Evolutionary conservation across 1,140 invertebrate species (phyloP).

Genomic region (Tetragnatha versicolor): DNA sequence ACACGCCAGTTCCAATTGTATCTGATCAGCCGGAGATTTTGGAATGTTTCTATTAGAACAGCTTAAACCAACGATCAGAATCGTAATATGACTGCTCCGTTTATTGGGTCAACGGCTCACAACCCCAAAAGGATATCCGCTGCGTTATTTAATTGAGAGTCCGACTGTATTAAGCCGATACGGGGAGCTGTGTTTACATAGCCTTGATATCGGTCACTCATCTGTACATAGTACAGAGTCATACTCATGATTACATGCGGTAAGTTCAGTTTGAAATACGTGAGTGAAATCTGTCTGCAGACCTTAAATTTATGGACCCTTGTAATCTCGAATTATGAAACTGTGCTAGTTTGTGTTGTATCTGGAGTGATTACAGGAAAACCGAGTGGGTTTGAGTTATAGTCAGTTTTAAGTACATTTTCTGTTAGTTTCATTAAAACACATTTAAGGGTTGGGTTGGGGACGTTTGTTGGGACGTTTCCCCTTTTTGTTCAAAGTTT

Average conservation of each 20-base stretch:
- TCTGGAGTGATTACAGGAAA: not conserved
- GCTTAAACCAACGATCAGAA: not conserved
- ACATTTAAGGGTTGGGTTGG: too few species aligned
- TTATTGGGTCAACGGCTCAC: slow-evolving; percentile 30
- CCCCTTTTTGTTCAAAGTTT: too few species aligned
- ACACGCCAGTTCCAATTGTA: not conserved
- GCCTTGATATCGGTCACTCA: not conserved
- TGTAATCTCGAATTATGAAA: not conserved
- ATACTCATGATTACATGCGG: not conserved
- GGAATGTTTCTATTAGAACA: slow-evolving; percentile 12
- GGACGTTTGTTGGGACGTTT: too few species aligned
- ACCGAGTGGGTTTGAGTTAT: not conserved
- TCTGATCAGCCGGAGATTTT: not conserved
- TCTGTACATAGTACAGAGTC: not conserved
- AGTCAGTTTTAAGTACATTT: not conserved
- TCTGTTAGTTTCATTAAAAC: too few species aligned
- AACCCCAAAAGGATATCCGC: not conserved
- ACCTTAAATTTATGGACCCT: not conserved
- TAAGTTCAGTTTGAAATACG: not conserved
- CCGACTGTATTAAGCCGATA: not conserved
- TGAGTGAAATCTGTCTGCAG: not conserved
- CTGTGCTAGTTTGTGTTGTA: not conserved
- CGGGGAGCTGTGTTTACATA: not conserved
- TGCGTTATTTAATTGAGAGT: not conserved
- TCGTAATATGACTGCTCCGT: not conserved